Base-by-base conservation (phyloP, 2,888 invertebrate species). In the Noctua comes region DNA sequence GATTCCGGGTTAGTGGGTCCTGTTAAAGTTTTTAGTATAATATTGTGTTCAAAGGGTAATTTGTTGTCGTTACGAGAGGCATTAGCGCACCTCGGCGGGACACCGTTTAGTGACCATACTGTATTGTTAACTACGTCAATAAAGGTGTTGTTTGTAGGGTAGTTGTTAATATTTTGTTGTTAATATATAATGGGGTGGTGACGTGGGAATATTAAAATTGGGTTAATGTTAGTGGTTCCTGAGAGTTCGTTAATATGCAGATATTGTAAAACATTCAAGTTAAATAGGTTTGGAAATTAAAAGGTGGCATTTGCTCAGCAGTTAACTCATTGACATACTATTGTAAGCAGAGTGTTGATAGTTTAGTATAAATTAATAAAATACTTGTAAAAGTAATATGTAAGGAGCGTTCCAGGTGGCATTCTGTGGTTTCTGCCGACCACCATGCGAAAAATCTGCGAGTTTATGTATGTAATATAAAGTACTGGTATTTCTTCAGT, bases 41-140 rank as follows among this genome's bases (percentile, higher is more conserved):
- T 76, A 69, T 71, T 74, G 54, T 48, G 76, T 72, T 73, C 36
- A 69, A 48, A 76, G n/a, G 68, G 73, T 73, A 73, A 74, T 79
- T 68, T 72, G 79, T 62, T 79, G 78, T 77, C 59, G 43, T 82
- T 82, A 82, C 48, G 64, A 27, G 36, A 31, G 65, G 24, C 24
- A 80, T 82, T 83, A 75, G 31, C 40, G 59, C 21, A 62, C 65
- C 40, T 73, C 73, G 76, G 57, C 21, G 57, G 43, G n/a, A 65
- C 69, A 81, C 31, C 46, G 64, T 78, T 73, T 78, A 68, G 73
- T 82, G 40, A 79, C 71, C 70, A 82, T 81, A 59, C 59, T 77
- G 51, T 59, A 65, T 68, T 57, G 77, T 80, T 57, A 80, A 57
- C 31, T 31, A 36, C 31, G 48, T 57, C 68, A 65, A 48, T 65